Conservation (phyloP, 2,888 invertebrate genomes). For the Eucera pruinosa region DNA sequence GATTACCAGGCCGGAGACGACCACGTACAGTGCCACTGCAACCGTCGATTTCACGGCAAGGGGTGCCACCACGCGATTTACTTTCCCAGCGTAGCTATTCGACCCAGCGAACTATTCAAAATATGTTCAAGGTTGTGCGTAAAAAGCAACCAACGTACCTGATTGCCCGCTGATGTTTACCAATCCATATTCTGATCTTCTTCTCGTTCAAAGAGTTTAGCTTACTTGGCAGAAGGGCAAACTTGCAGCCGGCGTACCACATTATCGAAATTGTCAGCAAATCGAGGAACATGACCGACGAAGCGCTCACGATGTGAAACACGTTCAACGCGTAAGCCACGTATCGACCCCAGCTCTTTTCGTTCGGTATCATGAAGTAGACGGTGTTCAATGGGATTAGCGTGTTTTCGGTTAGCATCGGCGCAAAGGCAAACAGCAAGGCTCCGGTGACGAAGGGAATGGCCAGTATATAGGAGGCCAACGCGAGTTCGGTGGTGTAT, state of each 20-base stretch:
- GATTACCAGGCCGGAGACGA: conserved; percentile 51
- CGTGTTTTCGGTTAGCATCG: conserved; percentile 15
- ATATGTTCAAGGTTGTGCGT: too few species aligned
- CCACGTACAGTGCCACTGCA: conserved; percentile 40
- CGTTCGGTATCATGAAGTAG: conserved; percentile 35
- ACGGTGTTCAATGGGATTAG: conserved; percentile 47
- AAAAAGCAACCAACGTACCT: conserved; percentile 26
- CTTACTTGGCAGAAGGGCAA: conserved; percentile 11
- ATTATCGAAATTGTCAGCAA: conserved; percentile 45
- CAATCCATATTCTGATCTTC: conserved; percentile 25
- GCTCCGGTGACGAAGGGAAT: conserved; percentile 15
- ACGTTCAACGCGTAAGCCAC: conserved; percentile 32
- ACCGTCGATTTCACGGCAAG: conserved; percentile 55
- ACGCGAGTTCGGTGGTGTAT: not conserved
- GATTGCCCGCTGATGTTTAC: conserved; percentile 44
- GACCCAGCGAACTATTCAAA: not conserved
- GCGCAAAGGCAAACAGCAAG: conserved; percentile 18
- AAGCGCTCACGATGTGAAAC: conserved; percentile 20
- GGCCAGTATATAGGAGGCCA: conserved; percentile 4
- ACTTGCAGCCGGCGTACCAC: conserved; percentile 49
- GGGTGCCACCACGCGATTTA: conserved; percentile 36
- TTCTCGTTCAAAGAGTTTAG: not conserved
- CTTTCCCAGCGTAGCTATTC: conserved; percentile 50
- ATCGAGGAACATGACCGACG: conserved; percentile 36
- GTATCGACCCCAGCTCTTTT: conserved; percentile 38